These are phyloP conservation scores for Eristalis arbustorum DNA, from an alignment of 2,888 invertebrate species.

Conservation along the genomic window DNA sequence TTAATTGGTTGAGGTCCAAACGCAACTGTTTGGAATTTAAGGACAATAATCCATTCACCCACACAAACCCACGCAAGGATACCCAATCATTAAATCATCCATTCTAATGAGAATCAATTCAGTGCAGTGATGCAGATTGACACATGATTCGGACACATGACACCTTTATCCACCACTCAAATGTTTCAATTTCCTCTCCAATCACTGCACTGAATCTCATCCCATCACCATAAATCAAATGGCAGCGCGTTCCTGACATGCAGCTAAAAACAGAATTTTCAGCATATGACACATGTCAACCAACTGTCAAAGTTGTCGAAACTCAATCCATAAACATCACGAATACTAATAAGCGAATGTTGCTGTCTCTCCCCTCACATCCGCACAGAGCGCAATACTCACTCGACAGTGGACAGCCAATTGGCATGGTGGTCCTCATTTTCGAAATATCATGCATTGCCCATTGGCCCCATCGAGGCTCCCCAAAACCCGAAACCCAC, in stretches of 20 bases:
- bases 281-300: slow-evolving; percentile 25
- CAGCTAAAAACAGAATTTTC: not conserved
- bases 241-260: not conserved
- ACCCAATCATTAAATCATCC: too few relatives aligned
- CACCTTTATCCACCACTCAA: not conserved
- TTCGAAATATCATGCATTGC: not conserved
- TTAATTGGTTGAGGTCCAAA: too few relatives aligned
- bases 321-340: slow-evolving; percentile 26
- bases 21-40: too few relatives aligned
- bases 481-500: not conserved
- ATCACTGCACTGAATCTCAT: not conserved
- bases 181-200: not conserved
- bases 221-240: not conserved
- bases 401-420: slow-evolving; percentile 5
- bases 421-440: not conserved
- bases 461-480: slow-evolving; percentile 5
- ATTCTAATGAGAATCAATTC: not conserved
- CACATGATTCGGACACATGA: not conserved
- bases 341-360: slow-evolving; percentile 29
- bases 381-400: not conserved
- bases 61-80: too few relatives aligned
- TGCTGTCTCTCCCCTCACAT: not conserved
- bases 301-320: slow-evolving; percentile 24
- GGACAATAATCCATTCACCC: too few relatives aligned
- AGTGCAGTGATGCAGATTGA: not conserved